Percentiles rank a stretch among this genome's conserved stretches.
Evolutionary conservation across 2,113 vertebrate species (phyloP).

Genomic region (Dasyprocta punctata): DNA sequence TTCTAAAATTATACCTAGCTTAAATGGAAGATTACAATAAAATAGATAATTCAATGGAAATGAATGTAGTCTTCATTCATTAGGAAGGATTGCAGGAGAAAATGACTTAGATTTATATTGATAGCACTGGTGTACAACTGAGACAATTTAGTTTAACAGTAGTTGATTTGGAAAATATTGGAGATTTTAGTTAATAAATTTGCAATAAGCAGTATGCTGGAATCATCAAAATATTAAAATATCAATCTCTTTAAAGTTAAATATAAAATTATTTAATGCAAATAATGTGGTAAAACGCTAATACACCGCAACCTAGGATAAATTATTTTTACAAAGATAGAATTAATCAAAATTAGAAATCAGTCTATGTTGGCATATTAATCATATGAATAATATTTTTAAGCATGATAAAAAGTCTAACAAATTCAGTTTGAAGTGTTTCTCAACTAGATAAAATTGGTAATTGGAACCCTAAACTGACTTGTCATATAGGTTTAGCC

Average conservation of each 20-base stretch:
- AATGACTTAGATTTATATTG: neutral
- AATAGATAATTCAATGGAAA: conserved; percentile 8
- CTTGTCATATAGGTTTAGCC: neutral
- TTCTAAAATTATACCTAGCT: conserved; percentile 21
- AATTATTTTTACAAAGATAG: neutral
- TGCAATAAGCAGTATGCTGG: neutral
- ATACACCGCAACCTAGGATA: neutral
- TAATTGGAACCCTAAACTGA: neutral
- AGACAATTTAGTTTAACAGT: neutral
- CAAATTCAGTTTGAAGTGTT: neutral
- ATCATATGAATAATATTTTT: neutral
- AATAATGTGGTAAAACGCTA: neutral
- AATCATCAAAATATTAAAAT: conserved; percentile 22
- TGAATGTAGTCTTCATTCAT: neutral
- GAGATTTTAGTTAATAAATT: neutral
- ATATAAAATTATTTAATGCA: neutral
- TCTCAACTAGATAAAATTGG: neutral
- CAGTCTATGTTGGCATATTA: neutral
- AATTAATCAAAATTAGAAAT: neutral
- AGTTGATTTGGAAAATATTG: neutral
- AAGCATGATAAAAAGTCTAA: neutral
- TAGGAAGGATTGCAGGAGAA: neutral
- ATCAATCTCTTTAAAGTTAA: conserved; percentile 7
- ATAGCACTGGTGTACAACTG: neutral
- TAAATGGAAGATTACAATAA: neutral